Evolutionary conservation across 2,888 invertebrate genomes (phyloP).

Genomic region (Mamestra brassicae): DNA sequence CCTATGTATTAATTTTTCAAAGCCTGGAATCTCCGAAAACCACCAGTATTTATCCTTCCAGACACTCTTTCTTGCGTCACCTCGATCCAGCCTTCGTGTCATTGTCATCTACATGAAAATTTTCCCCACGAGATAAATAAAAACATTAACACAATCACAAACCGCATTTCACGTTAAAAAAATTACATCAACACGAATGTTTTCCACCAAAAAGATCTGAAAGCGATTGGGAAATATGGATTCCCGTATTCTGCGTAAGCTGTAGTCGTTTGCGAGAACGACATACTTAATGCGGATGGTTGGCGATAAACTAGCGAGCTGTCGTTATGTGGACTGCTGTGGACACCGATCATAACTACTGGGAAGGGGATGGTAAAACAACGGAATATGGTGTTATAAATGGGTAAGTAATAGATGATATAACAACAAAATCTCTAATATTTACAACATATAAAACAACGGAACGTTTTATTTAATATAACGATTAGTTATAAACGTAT

Average conservation of each 20-base stretch:
- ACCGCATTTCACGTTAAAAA: background rate
- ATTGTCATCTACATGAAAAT: background rate
- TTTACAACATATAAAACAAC: no score
- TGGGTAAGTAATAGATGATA: no score
- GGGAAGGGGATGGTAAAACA: background rate
- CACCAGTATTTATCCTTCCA: no score
- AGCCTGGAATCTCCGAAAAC: no score
- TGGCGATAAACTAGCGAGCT: slow-evolving; percentile 27
- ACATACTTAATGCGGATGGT: slow-evolving; percentile 32
- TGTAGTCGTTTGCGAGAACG: slow-evolving; percentile 43
- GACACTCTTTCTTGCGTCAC: no score
- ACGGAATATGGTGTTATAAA: background rate
- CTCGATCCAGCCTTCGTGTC: no score
- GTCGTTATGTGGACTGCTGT: slow-evolving; percentile 21
- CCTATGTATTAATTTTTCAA: no score
- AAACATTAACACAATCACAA: background rate
- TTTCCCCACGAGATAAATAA: background rate
- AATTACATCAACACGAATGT: background rate
- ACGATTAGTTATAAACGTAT: no score
- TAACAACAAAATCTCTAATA: no score
- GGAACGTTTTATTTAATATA: no score
- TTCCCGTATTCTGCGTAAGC: slow-evolving; percentile 23
- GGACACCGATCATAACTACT: slow-evolving; percentile 4
- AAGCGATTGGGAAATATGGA: slow-evolving; percentile 37
- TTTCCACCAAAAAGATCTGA: background rate